Percentiles rank a stretch among this genome's conserved stretches.
Evolutionary conservation across 2,113 vertebrate genomes (phyloP).

Genomic region (Dipodomys spectabilis): DNA sequence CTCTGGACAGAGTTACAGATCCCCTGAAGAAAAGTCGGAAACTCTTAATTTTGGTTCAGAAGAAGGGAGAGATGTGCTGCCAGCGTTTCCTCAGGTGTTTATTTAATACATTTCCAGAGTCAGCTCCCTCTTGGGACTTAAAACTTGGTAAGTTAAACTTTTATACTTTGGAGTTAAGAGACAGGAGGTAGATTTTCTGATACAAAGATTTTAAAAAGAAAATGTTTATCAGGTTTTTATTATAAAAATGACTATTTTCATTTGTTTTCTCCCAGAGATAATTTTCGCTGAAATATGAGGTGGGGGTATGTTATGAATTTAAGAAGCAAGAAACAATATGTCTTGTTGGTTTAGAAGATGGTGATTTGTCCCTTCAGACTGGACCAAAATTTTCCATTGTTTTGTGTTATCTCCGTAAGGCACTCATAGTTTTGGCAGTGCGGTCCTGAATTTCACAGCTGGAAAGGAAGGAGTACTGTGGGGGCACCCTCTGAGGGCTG

Average conservation of each 20-base stretch:
- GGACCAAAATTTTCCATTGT: not conserved
- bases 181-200: not conserved
- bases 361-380: not conserved
- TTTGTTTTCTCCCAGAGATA: not conserved
- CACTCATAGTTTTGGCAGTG: not conserved
- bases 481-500: not conserved
- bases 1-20: slow-evolving; percentile 61
- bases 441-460: not conserved
- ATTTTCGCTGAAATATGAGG: slow-evolving; percentile 43
- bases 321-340: not conserved
- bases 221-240: no score
- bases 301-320: not conserved
- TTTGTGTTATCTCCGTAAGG: not conserved
- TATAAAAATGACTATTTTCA: not conserved
- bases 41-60: slow-evolving; percentile 69
- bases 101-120: slow-evolving; percentile 52
- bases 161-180: not conserved
- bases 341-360: not conserved
- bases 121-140: not conserved
- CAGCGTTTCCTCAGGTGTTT: slow-evolving; percentile 65
- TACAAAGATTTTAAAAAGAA: not conserved
- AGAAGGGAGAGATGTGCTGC: slow-evolving; percentile 69
- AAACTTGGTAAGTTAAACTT: slow-evolving; percentile 51
- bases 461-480: not conserved
- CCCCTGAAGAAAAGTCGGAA: slow-evolving; percentile 69